phyloP scores from a whole-genome alignment of 2,888 invertebrate species.

The Alloscopus bannaensis region DNA sequence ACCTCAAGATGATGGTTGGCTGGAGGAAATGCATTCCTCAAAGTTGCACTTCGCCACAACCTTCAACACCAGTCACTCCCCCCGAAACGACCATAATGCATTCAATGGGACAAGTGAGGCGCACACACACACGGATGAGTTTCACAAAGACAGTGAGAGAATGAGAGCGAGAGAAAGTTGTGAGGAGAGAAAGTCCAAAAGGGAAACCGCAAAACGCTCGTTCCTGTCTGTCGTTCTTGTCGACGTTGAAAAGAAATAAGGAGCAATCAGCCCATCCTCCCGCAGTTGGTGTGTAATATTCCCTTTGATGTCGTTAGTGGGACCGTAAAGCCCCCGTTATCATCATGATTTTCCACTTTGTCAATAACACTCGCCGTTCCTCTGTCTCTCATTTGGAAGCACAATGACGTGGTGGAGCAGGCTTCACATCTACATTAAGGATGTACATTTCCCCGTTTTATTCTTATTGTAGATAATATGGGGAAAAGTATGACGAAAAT shows the following conservation, averaged over 20 bases:
- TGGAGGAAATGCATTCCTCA: too few species aligned
- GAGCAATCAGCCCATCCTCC: constrained; percentile 39
- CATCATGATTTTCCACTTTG: constrained; percentile 68
- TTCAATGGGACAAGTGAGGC: constrained; percentile 32
- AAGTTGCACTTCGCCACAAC: not conserved
- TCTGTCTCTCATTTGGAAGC: constrained; percentile 18
- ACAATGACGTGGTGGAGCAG: constrained; percentile 2
- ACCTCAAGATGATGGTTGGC: too few species aligned
- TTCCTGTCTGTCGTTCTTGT: constrained; percentile 21
- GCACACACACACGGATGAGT: constrained; percentile 36
- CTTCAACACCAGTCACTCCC: not conserved
- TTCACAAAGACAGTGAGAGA: constrained; percentile 19
- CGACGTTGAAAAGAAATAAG: constrained; percentile 31
- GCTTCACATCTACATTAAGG: not conserved
- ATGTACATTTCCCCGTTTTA: constrained; percentile 14
- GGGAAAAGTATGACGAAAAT: constrained; percentile 8
- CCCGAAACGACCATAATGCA: not conserved
- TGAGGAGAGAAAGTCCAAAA: constrained; percentile 25
- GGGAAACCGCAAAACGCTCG: constrained; percentile 47
- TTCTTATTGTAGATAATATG: constrained; percentile 5
- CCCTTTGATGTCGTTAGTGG: constrained; percentile 68
- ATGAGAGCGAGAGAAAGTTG: constrained; percentile 2
- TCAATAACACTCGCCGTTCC: constrained; percentile 64
- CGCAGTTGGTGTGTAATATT: constrained; percentile 53
- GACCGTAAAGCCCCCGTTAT: constrained; percentile 64